These are phyloP conservation scores for Sycophila sp. DNA, from an alignment of 1,140 invertebrate genomes.

Conservation along the genomic window DNA sequence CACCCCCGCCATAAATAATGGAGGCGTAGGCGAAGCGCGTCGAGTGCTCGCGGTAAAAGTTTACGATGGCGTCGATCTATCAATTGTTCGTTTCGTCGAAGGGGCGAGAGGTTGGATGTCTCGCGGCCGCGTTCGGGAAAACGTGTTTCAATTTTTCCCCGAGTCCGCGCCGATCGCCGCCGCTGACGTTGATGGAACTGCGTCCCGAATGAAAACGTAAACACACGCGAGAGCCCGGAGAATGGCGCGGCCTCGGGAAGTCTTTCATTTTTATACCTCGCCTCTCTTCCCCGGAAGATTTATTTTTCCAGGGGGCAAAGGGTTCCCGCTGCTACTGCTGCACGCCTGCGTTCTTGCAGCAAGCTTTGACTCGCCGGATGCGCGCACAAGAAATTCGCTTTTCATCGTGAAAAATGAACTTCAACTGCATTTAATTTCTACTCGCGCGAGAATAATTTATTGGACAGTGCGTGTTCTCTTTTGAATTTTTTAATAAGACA, in stretches of 20 bases:
- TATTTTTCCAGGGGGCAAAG: background rate
- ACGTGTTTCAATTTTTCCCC: constrained; percentile 26
- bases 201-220: constrained; percentile 21
- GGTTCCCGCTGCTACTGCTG: background rate
- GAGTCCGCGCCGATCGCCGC: background rate
- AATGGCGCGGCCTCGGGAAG: background rate
- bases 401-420: constrained; percentile 20
- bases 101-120: background rate
- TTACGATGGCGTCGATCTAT: constrained; percentile 16
- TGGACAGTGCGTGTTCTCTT: no score
- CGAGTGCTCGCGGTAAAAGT: background rate
- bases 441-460: background rate
- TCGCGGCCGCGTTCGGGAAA: background rate
- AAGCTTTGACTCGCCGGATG: background rate
- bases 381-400: background rate
- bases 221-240: background rate
- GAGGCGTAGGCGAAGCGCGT: background rate
- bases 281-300: constrained; percentile 5
- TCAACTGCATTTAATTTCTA: background rate
- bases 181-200: constrained; percentile 21
- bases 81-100: constrained; percentile 13
- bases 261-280: constrained; percentile 15
- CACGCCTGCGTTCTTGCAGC: background rate
- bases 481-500: no score
- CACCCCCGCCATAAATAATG: background rate